phyloP scores from a whole-genome alignment of 2,797 vertebrate species.

The Melanotaenia maccullochi region DNA sequence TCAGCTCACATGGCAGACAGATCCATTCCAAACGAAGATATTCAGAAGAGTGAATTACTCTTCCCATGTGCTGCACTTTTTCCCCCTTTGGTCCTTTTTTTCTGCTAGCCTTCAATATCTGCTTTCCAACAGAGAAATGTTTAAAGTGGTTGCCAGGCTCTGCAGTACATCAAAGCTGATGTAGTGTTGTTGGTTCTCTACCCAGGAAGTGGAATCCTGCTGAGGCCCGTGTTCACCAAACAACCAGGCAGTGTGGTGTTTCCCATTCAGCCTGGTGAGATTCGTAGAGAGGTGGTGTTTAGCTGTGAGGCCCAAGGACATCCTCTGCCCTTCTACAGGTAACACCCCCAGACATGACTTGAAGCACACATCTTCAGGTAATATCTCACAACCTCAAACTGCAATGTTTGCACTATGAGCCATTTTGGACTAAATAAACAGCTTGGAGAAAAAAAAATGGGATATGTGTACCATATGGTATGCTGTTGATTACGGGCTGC shows the following conservation, averaged over 20 bases:
- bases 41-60: conserved; percentile 16
- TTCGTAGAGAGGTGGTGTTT: conserved; percentile 89
- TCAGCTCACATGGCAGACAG: conserved; percentile 7
- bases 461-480: conserved; percentile 44
- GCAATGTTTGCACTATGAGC: conserved; percentile 26
- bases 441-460: conserved; percentile 21
- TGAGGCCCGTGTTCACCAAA: conserved; percentile 90
- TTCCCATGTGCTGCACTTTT: conserved; percentile 13
- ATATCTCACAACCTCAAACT: conserved; percentile 18
- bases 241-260: conserved; percentile 92
- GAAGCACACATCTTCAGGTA: conserved; percentile 17
- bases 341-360: conserved; percentile 47
- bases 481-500: conserved; percentile 33
- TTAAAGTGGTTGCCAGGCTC: conserved; percentile 26
- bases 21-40: conserved; percentile 34
- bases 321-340: conserved; percentile 91
- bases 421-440: conserved; percentile 16
- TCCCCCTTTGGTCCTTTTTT: not conserved
- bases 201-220: conserved; percentile 85
- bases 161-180: conserved; percentile 50
- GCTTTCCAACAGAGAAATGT: conserved; percentile 20
- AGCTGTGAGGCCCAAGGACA: conserved; percentile 92
- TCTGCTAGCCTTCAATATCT: conserved; percentile 21
- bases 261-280: conserved; percentile 87
- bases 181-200: conserved; percentile 47